Conservation (phyloP, 2,888 invertebrate species). For the Agapetus fuscipes region DNA sequence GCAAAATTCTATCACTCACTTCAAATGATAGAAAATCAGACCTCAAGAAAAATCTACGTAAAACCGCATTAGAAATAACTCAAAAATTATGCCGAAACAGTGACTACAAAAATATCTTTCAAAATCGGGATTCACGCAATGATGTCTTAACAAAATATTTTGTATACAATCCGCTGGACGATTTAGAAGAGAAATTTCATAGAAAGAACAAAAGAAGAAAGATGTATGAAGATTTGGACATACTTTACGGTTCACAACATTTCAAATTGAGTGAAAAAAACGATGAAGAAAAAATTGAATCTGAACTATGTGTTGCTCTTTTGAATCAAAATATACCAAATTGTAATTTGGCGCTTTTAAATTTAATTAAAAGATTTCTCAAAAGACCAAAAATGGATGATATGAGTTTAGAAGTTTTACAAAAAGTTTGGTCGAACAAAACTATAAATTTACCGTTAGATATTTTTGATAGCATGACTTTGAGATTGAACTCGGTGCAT, state of each 20-base stretch:
- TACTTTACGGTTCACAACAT: too few relatives aligned
- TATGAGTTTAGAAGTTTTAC: slow-evolving; percentile 1
- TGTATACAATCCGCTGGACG: too few relatives aligned
- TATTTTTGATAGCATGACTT: slow-evolving; percentile 2
- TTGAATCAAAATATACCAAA: too few relatives aligned
- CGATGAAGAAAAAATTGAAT: too few relatives aligned
- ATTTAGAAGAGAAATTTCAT: too few relatives aligned
- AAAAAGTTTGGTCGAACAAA: slow-evolving; percentile 3
- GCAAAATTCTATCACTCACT: neutral
- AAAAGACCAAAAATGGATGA: neutral
- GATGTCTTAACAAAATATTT: too few relatives aligned
- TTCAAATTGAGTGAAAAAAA: too few relatives aligned
- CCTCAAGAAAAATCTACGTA: neutral
- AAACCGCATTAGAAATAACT: neutral
- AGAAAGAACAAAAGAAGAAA: neutral
- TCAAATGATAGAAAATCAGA: neutral
- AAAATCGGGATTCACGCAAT: too few relatives aligned
- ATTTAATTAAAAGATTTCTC: neutral
- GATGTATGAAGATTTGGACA: neutral
- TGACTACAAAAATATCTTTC: too few relatives aligned
- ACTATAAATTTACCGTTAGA: neutral
- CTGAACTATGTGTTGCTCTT: too few relatives aligned
- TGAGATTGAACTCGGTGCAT: neutral
- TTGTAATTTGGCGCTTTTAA: neutral
- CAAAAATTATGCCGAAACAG: neutral